Conservation (phyloP, 1,140 invertebrate genomes). For the Zeugodacus cucurbitae region DNA sequence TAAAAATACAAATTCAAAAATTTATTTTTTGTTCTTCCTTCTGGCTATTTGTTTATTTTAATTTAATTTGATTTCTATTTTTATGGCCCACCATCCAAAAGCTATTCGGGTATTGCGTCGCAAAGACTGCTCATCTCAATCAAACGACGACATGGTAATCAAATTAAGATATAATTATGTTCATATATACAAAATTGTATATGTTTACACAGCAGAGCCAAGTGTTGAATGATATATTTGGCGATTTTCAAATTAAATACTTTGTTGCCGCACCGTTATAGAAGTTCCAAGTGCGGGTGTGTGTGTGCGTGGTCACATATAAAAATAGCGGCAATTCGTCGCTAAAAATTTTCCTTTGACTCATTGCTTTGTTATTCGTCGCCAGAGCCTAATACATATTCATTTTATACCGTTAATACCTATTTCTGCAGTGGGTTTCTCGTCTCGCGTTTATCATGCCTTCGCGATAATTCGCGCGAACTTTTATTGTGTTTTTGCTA, state of each 20-base stretch:
- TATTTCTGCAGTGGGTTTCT: too few relatives aligned
- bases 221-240: background rate
- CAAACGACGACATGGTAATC: background rate
- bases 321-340: background rate
- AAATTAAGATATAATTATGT: background rate
- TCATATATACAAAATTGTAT: background rate
- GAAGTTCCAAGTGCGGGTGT: background rate
- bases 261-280: background rate
- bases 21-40: too few relatives aligned
- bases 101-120: background rate
- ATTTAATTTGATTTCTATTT: background rate
- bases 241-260: background rate
- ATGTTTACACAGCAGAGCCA: background rate
- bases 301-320: background rate
- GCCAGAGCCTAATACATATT: too few relatives aligned
- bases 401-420: too few relatives aligned
- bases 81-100: background rate
- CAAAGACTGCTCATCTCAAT: background rate
- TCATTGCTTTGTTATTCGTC: background rate
- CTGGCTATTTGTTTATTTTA: background rate
- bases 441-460: too few relatives aligned
- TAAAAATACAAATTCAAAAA: too few relatives aligned
- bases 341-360: background rate
- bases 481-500: too few relatives aligned
- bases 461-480: too few relatives aligned